These are phyloP conservation scores for Hucho hucho DNA, from an alignment of 2,113 vertebrate genomes.

Conservation along the genomic window DNA sequence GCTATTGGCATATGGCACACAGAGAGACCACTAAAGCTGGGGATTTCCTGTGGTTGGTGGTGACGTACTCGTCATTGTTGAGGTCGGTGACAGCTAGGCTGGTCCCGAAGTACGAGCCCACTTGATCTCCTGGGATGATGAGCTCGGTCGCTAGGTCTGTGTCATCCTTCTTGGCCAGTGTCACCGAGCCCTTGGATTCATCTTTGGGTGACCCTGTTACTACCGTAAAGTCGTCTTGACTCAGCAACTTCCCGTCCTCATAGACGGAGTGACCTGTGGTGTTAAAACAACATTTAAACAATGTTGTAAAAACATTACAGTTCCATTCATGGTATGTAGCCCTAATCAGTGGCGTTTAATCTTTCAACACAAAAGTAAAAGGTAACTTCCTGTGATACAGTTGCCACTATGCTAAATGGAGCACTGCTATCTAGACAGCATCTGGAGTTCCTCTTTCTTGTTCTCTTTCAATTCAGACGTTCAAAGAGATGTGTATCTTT, in stretches of 20 bases:
- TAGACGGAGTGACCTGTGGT: constrained; percentile 84
- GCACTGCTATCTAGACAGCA: background rate
- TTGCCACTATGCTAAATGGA: background rate
- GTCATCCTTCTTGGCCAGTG: constrained; percentile 65
- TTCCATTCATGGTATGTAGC: background rate
- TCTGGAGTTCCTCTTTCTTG: background rate
- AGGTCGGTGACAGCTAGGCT: constrained; percentile 87
- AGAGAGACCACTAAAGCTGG: background rate
- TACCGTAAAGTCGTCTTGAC: constrained; percentile 68
- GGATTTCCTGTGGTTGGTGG: background rate
- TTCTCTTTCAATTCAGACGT: background rate
- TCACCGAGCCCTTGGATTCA: constrained; percentile 79
- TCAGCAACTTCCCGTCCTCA: constrained; percentile 76
- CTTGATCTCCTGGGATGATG: constrained; percentile 80
- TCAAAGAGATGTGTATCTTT: background rate
- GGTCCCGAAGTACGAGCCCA: constrained; percentile 93
- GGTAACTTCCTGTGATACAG: background rate
- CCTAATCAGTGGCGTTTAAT: background rate
- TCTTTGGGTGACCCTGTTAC: constrained; percentile 86
- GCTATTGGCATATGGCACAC: too few relatives aligned
- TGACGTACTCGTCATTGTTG: constrained; percentile 86
- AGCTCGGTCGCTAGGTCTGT: constrained; percentile 45
- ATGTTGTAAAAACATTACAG: background rate
- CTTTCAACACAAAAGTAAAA: background rate
- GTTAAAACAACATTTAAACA: background rate